phyloP scores from a whole-genome alignment of 2,113 vertebrate species.

The Narcine bancroftii region DNA sequence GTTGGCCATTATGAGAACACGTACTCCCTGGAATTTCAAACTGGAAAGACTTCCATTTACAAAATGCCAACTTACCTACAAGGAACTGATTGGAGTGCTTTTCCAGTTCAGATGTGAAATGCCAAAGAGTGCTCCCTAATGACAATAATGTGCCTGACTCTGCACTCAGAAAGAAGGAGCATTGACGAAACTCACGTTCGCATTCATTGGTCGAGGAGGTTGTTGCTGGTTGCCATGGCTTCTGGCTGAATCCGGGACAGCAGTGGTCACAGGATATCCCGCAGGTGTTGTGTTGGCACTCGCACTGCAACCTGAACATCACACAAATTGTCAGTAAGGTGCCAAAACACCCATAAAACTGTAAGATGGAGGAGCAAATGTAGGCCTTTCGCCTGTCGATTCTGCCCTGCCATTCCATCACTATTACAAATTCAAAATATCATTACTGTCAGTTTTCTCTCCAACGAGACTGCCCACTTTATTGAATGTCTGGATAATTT shows the following conservation, averaged over 20 bases:
- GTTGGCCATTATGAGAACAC: no score
- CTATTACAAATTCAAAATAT: no score
- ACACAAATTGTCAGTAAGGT: not conserved
- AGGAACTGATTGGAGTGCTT: no score
- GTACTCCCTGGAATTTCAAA: no score
- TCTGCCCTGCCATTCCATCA: no score
- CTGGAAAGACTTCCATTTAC: no score
- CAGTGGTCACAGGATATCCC: conserved; percentile 79
- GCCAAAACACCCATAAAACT: no score
- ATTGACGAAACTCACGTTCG: conserved; percentile 63
- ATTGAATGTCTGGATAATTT: not conserved
- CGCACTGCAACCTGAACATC: conserved; percentile 65
- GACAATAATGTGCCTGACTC: not conserved
- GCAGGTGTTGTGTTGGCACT: conserved; percentile 85
- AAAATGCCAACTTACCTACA: no score
- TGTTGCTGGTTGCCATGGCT: conserved; percentile 68
- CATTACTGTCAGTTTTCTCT: no score
- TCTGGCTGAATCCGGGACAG: conserved; percentile 78
- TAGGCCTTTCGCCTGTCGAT: no score
- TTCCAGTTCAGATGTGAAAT: not conserved
- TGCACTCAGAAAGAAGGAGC: not conserved
- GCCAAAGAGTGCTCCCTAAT: not conserved
- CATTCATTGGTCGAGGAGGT: conserved; percentile 63
- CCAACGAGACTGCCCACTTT: no score
- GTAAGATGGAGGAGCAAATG: no score